A percentile compares a stretch with the other conserved stretches of the same genome.
Evolutionary conservation across 2,797 vertebrate genomes (phyloP).

Genomic region (Phalanger gymnotis): DNA sequence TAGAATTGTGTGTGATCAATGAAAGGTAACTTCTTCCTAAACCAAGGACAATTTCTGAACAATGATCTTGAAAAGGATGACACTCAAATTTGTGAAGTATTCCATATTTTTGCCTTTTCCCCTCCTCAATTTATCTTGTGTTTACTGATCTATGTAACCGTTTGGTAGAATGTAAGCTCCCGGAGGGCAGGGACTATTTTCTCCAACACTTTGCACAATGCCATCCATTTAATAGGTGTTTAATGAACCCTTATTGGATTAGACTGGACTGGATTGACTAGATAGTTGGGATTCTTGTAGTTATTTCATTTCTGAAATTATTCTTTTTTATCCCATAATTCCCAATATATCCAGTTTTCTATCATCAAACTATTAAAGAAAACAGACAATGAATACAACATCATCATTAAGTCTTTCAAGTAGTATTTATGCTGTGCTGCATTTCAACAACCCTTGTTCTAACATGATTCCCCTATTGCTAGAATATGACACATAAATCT

Average conservation of each 20-base stretch:
- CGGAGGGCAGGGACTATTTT: background rate
- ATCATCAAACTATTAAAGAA: background rate
- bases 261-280: slow-evolving; percentile 12
- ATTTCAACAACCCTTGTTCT: slow-evolving; percentile 45
- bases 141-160: background rate
- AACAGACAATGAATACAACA: background rate
- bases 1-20: background rate
- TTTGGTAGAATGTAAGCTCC: background rate
- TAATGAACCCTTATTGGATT: background rate
- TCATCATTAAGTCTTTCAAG: slow-evolving; percentile 31
- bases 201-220: background rate
- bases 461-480: slow-evolving; percentile 27
- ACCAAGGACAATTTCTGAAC: slow-evolving; percentile 18
- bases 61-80: background rate
- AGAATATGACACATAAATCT: slow-evolving; percentile 57
- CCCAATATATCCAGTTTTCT: background rate
- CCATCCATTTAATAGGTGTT: background rate
- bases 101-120: background rate
- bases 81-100: background rate
- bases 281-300: background rate
- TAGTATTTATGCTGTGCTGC: background rate
- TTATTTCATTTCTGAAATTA: slow-evolving; percentile 25
- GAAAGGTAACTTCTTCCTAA: background rate
- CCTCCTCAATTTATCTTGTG: background rate
- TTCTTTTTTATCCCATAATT: background rate